These are phyloP conservation scores for Aldrovandia affinis DNA, from an alignment of 2,797 vertebrate species.

Conservation along the genomic window DNA sequence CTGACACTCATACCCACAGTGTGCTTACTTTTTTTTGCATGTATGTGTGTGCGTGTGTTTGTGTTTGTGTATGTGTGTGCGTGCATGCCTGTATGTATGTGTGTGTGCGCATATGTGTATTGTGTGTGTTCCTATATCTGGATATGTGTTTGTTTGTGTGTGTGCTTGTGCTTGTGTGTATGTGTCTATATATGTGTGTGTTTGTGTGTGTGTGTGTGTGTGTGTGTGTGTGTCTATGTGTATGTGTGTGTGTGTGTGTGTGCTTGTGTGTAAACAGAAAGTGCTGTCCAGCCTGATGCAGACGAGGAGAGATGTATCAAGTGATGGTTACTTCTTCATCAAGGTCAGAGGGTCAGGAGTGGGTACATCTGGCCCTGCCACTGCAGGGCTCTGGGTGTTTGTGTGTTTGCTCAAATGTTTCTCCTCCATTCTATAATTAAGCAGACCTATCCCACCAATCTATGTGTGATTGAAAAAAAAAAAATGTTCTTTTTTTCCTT, in stretches of 20 bases:
- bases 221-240: neutral
- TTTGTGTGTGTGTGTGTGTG: slow-evolving; percentile 34
- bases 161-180: slow-evolving; percentile 34
- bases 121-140: slow-evolving; percentile 7
- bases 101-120: neutral
- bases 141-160: slow-evolving; percentile 14
- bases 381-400: neutral
- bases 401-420: neutral
- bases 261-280: slow-evolving; percentile 57
- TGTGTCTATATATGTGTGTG: too few relatives aligned
- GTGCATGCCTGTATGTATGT: neutral
- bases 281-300: slow-evolving; percentile 73
- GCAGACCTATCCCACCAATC: neutral
- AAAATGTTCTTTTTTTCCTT: neutral
- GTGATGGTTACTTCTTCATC: slow-evolving; percentile 60
- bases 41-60: slow-evolving; percentile 29
- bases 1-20: slow-evolving; percentile 35
- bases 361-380: neutral
- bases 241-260: slow-evolving; percentile 16
- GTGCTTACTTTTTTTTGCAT: slow-evolving; percentile 31
- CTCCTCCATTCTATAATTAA: neutral
- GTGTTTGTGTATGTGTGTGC: slow-evolving; percentile 33
- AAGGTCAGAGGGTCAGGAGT: slow-evolving; percentile 60
- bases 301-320: slow-evolving; percentile 59
- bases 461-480: too few relatives aligned